Conservation (phyloP, 2,797 vertebrate species). For the Myotis findleyi region DNA sequence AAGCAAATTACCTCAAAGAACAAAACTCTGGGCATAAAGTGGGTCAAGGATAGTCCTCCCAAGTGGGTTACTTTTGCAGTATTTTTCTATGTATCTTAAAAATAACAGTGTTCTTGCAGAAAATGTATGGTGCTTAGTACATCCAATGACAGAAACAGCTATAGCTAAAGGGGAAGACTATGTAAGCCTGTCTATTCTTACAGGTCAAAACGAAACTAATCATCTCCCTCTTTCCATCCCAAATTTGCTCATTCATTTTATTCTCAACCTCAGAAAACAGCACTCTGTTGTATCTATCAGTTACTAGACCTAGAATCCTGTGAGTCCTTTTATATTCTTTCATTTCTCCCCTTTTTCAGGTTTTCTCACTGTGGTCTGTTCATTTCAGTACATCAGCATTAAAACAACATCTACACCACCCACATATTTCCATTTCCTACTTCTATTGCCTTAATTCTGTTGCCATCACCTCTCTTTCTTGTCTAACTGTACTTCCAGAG, state of each 20-base stretch:
- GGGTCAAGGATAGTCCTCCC: not conserved
- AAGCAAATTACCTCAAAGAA: conserved; percentile 43
- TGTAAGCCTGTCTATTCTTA: not conserved
- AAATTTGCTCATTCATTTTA: not conserved
- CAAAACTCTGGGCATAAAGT: not conserved
- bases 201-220: not conserved
- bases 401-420: not conserved
- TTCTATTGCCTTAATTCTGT: not conserved
- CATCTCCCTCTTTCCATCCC: not conserved
- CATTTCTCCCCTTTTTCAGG: not conserved
- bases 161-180: not conserved
- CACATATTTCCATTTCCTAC: not conserved
- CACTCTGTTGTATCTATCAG: too few species aligned
- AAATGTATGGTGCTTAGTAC: not conserved
- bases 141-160: not conserved
- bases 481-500: not conserved
- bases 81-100: conserved; percentile 8
- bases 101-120: not conserved
- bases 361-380: not conserved
- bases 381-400: not conserved
- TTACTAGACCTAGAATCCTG: not conserved
- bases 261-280: not conserved
- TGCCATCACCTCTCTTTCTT: not conserved
- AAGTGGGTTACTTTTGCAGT: not conserved
- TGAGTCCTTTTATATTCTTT: not conserved